phyloP scores from a whole-genome alignment of 2,888 invertebrate species.

The Drosophila gaucha region DNA sequence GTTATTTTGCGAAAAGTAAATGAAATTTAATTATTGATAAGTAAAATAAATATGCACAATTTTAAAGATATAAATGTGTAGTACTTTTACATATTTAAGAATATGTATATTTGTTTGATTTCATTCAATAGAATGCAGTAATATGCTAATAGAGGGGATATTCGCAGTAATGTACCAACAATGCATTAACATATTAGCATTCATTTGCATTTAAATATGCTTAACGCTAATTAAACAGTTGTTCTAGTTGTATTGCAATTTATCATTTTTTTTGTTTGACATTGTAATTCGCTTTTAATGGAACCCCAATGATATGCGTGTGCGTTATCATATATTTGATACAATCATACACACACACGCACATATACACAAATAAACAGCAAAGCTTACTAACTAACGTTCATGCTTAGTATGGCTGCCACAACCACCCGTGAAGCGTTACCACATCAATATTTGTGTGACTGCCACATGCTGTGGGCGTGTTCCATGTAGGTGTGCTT shows the following conservation, averaged over 20 bases:
- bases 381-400: slow-evolving; percentile 26
- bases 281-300: slow-evolving; percentile 63
- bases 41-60: neutral
- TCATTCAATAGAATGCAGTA: neutral
- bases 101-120: neutral
- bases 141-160: slow-evolving; percentile 5
- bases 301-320: slow-evolving; percentile 42
- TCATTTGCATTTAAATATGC: slow-evolving; percentile 20
- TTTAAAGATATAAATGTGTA: neutral
- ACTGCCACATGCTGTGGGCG: slow-evolving; percentile 27
- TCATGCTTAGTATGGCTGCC: slow-evolving; percentile 17
- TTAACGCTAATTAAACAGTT: slow-evolving; percentile 31
- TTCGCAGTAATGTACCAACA: slow-evolving; percentile 19
- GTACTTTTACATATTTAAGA: neutral
- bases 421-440: slow-evolving; percentile 14
- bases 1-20: no score
- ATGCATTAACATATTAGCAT: slow-evolving; percentile 16
- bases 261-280: slow-evolving; percentile 24
- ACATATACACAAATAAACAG: slow-evolving; percentile 6
- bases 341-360: slow-evolving; percentile 9
- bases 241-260: slow-evolving; percentile 22
- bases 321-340: slow-evolving; percentile 47
- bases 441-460: slow-evolving; percentile 57
- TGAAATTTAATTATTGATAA: neutral
- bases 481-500: neutral